Evolutionary conservation across 2,888 invertebrate genomes (phyloP).

Genomic region (Thalpophila matura): DNA sequence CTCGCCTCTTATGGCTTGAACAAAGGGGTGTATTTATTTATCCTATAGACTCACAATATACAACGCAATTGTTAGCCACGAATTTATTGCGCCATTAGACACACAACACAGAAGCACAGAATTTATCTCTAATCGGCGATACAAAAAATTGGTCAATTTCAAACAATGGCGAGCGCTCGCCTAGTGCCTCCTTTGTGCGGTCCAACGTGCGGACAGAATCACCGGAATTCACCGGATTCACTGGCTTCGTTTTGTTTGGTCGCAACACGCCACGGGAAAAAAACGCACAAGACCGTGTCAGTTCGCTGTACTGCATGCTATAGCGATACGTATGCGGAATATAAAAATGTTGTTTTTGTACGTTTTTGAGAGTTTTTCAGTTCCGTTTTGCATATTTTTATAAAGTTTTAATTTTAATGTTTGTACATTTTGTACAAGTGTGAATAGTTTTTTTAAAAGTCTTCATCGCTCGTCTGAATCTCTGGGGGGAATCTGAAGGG

Average conservation of each 20-base stretch:
- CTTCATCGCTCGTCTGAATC: no score
- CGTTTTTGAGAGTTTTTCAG: constrained; percentile 3
- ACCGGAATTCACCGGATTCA: constrained; percentile 56
- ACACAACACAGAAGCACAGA: constrained; percentile 43
- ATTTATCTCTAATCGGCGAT: constrained; percentile 59
- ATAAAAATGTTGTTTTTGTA: constrained; percentile 44
- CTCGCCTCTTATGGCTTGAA: constrained; percentile 10
- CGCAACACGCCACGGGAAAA: constrained; percentile 61
- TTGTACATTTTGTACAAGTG: background rate
- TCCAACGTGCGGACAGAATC: constrained; percentile 58
- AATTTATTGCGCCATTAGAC: constrained; percentile 49
- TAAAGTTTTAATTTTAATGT: constrained; percentile 15
- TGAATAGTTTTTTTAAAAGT: no score
- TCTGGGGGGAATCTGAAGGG: no score
- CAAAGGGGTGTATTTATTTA: constrained; percentile 28
- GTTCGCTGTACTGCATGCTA: constrained; percentile 46
- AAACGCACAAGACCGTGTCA: constrained; percentile 45
- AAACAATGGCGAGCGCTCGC: constrained; percentile 61
- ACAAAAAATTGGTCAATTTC: constrained; percentile 63
- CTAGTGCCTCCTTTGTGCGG: constrained; percentile 61
- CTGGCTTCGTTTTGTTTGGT: constrained; percentile 68
- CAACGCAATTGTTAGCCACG: constrained; percentile 42
- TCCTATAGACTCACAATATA: constrained; percentile 18
- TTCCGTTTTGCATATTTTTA: constrained; percentile 30
- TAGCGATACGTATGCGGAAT: constrained; percentile 47